Conservation (phyloP, 2,113 vertebrate species). For the Protobothrops flavoviridis region DNA sequence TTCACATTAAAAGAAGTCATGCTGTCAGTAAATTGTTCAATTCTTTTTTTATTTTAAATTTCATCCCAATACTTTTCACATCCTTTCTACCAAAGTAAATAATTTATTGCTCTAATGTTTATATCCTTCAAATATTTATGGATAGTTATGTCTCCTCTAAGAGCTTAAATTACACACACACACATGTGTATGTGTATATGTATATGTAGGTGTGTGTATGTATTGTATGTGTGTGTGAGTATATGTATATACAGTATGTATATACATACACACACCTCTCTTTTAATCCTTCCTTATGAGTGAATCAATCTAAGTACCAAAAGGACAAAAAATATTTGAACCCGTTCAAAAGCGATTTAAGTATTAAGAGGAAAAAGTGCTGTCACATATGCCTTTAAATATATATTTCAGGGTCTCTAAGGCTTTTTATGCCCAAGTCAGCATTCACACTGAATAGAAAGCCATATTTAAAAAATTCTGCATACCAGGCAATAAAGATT, state of each 20-base stretch:
- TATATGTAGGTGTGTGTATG: too few relatives aligned
- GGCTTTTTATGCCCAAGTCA: not conserved
- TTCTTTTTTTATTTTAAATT: slow-evolving; percentile 53
- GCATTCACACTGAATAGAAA: not conserved
- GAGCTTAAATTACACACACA: slow-evolving; percentile 54
- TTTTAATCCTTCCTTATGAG: slow-evolving; percentile 62
- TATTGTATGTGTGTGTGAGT: too few relatives aligned
- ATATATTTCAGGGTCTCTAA: not conserved
- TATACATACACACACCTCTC: slow-evolving; percentile 37
- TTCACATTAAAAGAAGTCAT: slow-evolving; percentile 45
- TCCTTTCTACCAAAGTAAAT: slow-evolving; percentile 61
- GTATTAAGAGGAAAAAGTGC: not conserved
- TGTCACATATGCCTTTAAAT: not conserved
- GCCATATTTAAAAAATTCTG: not conserved
- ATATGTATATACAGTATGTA: too few relatives aligned
- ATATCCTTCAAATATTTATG: slow-evolving; percentile 70
- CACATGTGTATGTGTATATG: not conserved
- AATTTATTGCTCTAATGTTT: slow-evolving; percentile 65
- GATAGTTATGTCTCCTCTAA: slow-evolving; percentile 57
- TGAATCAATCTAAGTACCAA: slow-evolving; percentile 49
- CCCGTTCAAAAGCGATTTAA: slow-evolving; percentile 29
- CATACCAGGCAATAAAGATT: not conserved
- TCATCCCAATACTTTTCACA: slow-evolving; percentile 60
- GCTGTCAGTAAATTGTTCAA: slow-evolving; percentile 53
- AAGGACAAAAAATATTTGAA: slow-evolving; percentile 46